Base-by-base conservation (phyloP, 2,888 invertebrate genomes). In the Cylindroiulus punctatus region DNA sequence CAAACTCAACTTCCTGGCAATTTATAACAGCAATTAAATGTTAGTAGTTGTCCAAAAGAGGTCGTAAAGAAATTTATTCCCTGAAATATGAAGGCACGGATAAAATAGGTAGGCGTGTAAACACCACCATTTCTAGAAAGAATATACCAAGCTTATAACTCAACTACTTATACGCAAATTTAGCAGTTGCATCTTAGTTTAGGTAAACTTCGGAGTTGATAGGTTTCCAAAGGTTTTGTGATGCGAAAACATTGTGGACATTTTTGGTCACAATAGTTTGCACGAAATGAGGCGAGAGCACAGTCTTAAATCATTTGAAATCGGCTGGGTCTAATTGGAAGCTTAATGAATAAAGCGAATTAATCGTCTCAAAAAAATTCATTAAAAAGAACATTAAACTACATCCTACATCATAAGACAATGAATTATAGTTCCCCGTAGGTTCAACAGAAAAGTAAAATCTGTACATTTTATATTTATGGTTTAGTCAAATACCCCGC, bases 271-370 rank as follows among this genome's bases (percentile, higher is more conserved):
- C 1, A 30, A 14, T 17, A 76, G 0, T 14, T 44, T 8, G 12
- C 7, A 30, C n/a, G 52, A 5, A n/a, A 44, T 44, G 44, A 30
- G 26, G 3, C 14, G 3, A 14, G 76, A 30, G 76, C 76, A 76
- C 26, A 14, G 14, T 76, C 76, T 76, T 76, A 76, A 76, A 76
- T 76, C 76, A 76, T 32, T 76, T 76, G 17, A 17, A 76, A 76
- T 76, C 76, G 26, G 76, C 76, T 30, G 76, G 76, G 76, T 76
- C 30, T 76, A 30, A 76, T 76, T 32, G 32, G 76, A 14, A 76
- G 32, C 76, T 76, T 76, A 76, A 76, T 76, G 76, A 76, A 76
- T 76, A 30, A 76, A 76, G 76, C 76, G 76, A 26, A 76, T 76
- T 76, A 76, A 76, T 76, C 26, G 76, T 30, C 76, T 10, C 76